Evolutionary conservation across 2,888 invertebrate genomes (phyloP).

Genomic region (Ametastegia equiseti): DNA sequence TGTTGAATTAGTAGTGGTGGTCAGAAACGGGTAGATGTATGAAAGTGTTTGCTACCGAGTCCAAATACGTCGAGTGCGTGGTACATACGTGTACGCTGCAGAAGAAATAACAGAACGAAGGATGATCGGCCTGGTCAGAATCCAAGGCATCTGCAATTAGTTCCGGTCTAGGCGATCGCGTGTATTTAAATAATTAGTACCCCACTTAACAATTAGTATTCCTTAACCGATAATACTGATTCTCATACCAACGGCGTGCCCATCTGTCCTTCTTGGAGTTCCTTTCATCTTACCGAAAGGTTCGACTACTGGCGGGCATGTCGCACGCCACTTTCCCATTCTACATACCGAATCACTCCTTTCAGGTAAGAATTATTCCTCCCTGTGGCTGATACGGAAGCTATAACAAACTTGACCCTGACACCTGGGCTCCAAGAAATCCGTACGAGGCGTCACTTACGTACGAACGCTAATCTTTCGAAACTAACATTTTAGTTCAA

Average conservation of each 20-base stretch:
- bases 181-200: constrained; percentile 54
- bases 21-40: neutral
- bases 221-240: constrained; percentile 30
- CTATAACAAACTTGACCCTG: neutral
- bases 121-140: constrained; percentile 49
- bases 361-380: no score
- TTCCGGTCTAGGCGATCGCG: constrained; percentile 50
- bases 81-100: neutral
- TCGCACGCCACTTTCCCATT: neutral
- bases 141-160: constrained; percentile 50
- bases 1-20: neutral
- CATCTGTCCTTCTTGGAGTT: constrained; percentile 15
- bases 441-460: neutral
- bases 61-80: constrained; percentile 18
- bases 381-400: constrained; percentile 3
- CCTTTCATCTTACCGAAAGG: constrained; percentile 37
- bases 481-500: no score
- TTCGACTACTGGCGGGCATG: neutral
- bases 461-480: no score
- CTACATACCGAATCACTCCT: no score
- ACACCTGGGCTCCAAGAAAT: constrained; percentile 5
- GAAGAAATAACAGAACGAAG: constrained; percentile 15
- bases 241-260: neutral
- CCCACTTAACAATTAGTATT: constrained; percentile 51
- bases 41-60: neutral